Evolutionary conservation across 2,797 vertebrate species (phyloP).

Genomic region (Caiman crocodilus): DNA sequence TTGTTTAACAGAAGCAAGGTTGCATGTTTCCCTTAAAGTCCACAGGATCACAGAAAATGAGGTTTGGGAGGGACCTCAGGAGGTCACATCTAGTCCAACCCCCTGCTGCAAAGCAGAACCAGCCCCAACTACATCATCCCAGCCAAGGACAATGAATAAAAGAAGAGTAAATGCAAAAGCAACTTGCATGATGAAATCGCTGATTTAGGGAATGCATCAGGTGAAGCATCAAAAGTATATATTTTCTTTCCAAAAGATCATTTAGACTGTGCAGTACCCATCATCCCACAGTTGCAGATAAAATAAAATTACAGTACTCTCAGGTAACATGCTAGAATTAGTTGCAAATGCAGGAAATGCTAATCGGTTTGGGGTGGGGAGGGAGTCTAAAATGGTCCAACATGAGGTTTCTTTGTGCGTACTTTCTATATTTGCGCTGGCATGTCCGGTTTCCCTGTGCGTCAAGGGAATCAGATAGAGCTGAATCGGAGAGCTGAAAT

Average conservation of each 20-base stretch:
- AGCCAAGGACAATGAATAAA: too few species aligned
- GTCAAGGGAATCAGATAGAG: neutral
- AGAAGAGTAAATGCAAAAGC: too few species aligned
- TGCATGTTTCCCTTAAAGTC: too few species aligned
- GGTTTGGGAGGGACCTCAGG: too few species aligned
- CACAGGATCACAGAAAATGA: too few species aligned
- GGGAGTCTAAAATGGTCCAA: neutral
- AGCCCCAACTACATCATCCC: too few species aligned
- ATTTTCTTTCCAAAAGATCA: neutral
- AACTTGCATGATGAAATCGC: neutral
- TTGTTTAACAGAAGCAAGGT: neutral
- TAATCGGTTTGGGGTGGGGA: neutral
- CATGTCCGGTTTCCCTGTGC: neutral
- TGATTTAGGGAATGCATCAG: neutral
- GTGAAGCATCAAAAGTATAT: neutral
- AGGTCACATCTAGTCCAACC: too few species aligned
- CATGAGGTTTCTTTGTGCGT: rapidly evolving
- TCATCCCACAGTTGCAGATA: neutral
- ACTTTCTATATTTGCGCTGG: neutral
- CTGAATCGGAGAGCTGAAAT: neutral
- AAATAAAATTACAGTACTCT: neutral
- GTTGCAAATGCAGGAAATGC: neutral
- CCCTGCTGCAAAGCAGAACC: too few species aligned
- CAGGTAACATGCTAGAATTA: neutral
- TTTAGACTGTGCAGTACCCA: neutral